Base-by-base conservation (phyloP, 2,113 vertebrate genomes). In the Perccottus glenii region DNA sequence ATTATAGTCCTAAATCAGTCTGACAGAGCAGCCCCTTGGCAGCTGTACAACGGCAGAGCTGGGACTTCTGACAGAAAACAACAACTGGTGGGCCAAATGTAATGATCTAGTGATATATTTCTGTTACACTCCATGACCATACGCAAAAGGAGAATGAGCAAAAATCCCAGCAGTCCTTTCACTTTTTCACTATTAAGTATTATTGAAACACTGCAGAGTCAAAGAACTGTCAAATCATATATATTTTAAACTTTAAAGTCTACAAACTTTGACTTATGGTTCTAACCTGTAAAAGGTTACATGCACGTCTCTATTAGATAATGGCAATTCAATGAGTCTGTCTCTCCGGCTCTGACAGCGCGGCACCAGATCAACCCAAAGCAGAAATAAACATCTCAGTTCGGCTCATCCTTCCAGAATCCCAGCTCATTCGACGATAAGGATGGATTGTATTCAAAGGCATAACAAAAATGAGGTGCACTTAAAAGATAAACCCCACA, bases 1-100 rank as follows among this genome's bases (percentile, higher is more conserved):
- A 73, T 77, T 43, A 81, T n/a, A 73, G 50, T 12, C 44, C 27
- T 75, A 63, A 82, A 75, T 86, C 79, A 67, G 49, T 11, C 40
- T 48, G 77, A 67, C 59, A 70, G 52, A 73, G 60, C 61, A 44
- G 59, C 47, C 38, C 7, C 11, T 58, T n/a, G 62, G 73, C 36
- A 52, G 42, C 46, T 35, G 33, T 33, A 35, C 11, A 1, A 46
- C 59, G 36, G 40, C 40, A 64, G 14, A 48, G 40, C 38, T 49
- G 27, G 45, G 43, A 32, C 7, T 38, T 71, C 65, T 70, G 19
- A 35, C 38, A 50, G 15, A 48, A 44, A 58, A 60, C 5, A n/a
- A 12, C 45, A 44, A 56, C 49, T 51, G 53, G 9, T 27, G 19
- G 19, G 19, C 19, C 19, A 27, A 27, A 27, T 3, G 3, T 27